These are phyloP conservation scores for Centropus unirufus DNA, from an alignment of 2,113 vertebrate species.

Conservation along the genomic window DNA sequence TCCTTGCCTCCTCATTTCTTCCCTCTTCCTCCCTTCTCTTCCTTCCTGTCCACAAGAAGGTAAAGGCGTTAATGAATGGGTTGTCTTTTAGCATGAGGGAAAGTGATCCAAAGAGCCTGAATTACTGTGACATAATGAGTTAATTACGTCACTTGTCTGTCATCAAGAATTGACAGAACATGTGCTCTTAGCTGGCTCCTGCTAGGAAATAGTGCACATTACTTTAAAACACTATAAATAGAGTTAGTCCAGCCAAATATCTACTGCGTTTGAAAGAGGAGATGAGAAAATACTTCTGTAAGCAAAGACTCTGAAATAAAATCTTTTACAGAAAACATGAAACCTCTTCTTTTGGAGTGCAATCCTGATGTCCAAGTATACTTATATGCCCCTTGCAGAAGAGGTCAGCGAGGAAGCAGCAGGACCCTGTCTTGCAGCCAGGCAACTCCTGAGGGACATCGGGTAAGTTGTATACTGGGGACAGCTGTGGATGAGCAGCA, in stretches of 20 bases:
- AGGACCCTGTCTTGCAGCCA: background rate
- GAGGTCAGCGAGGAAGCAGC: rapidly evolving
- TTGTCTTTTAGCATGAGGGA: constrained; percentile 2
- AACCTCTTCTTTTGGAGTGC: background rate
- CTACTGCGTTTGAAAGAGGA: background rate
- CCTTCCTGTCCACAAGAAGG: background rate
- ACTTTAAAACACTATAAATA: background rate
- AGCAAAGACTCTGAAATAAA: background rate
- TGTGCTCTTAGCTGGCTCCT: background rate
- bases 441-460: background rate
- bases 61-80: background rate
- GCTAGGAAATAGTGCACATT: background rate
- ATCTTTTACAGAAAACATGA: background rate
- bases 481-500: background rate
- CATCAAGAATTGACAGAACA: background rate
- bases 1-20: background rate
- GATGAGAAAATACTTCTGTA: background rate
- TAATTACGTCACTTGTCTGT: background rate
- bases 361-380: background rate
- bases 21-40: background rate
- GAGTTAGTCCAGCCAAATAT: background rate
- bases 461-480: background rate
- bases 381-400: background rate
- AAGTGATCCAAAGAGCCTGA: constrained; percentile 16
- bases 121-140: constrained; percentile 28